A percentile compares a stretch with the other conserved stretches of the same genome.
Conservation (phyloP, 2,113 vertebrate genomes). For the Mirounga angustirostris region DNA sequence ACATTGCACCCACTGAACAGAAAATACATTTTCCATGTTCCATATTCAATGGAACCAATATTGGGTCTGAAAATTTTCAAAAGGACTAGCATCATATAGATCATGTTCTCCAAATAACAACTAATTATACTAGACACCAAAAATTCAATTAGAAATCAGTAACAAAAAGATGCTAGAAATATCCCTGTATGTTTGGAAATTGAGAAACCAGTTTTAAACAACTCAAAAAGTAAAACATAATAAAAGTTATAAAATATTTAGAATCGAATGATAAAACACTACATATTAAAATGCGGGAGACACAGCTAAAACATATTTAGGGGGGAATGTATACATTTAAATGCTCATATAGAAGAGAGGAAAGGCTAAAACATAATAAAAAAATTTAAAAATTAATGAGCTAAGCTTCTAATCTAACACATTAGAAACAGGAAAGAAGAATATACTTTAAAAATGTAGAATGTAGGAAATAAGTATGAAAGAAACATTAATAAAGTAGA, state of each 20-base stretch:
- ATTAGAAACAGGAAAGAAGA: neutral
- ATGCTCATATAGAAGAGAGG: neutral
- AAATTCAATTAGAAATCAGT: conserved; percentile 37
- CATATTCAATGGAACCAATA: neutral
- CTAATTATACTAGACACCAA: neutral
- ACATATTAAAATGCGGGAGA: neutral
- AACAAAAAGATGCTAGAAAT: neutral
- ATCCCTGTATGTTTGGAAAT: neutral
- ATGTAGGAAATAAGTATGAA: neutral
- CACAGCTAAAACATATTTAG: neutral
- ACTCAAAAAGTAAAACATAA: conserved; percentile 40
- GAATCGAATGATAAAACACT: neutral
- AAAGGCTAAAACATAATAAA: neutral
- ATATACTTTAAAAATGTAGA: neutral
- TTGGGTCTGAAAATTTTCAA: neutral
- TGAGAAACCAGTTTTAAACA: neutral
- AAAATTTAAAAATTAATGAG: neutral
- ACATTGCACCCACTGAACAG: too few relatives aligned
- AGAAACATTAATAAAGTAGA: neutral
- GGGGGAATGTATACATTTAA: neutral
- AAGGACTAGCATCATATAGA: neutral
- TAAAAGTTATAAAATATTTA: conserved; percentile 13
- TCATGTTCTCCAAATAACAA: neutral
- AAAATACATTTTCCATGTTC: fast-evolving
- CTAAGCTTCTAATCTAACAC: neutral